Evolutionary conservation across 64 coral and sea anemone species (phyloP).

Genomic region (Acropora yongei): DNA sequence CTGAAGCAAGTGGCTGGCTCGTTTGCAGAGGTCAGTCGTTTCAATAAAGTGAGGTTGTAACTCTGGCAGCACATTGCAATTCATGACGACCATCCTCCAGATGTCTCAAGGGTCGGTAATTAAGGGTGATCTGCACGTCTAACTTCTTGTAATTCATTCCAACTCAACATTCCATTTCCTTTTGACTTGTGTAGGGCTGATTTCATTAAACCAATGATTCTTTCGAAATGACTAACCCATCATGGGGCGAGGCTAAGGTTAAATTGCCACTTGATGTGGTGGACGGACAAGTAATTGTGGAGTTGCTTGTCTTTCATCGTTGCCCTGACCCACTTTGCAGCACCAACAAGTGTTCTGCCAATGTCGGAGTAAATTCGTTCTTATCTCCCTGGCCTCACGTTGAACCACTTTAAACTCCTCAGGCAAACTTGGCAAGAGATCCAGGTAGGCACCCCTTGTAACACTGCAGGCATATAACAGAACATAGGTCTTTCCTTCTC

Average conservation of each 20-base stretch:
- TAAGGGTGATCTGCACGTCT: too few species aligned
- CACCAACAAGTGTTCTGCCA: conserved; percentile 40
- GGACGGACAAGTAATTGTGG: not conserved
- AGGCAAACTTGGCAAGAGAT: conserved; percentile 12
- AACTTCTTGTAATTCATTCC: conserved; percentile 17
- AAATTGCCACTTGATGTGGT: not conserved
- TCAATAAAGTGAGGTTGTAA: too few species aligned
- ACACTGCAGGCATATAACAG: not conserved
- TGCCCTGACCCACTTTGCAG: conserved; percentile 34
- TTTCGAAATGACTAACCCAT: too few species aligned
- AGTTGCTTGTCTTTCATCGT: conserved; percentile 10
- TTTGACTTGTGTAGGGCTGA: not conserved
- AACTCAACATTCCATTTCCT: conserved; percentile 2
- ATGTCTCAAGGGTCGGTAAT: too few species aligned
- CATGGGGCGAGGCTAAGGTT: too few species aligned
- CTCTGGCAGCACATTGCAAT: too few species aligned
- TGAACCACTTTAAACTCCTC: conserved; percentile 31
- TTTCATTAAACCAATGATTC: too few species aligned
- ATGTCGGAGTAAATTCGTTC: conserved; percentile 33
- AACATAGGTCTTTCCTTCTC: too few species aligned
- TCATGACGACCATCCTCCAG: not conserved
- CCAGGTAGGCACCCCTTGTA: not conserved
- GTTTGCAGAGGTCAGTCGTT: too few species aligned
- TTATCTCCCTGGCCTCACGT: not conserved
- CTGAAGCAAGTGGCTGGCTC: too few species aligned